Evolutionary conservation across 2,888 invertebrate genomes (phyloP).

Genomic region (Cantharis flavilabris): DNA sequence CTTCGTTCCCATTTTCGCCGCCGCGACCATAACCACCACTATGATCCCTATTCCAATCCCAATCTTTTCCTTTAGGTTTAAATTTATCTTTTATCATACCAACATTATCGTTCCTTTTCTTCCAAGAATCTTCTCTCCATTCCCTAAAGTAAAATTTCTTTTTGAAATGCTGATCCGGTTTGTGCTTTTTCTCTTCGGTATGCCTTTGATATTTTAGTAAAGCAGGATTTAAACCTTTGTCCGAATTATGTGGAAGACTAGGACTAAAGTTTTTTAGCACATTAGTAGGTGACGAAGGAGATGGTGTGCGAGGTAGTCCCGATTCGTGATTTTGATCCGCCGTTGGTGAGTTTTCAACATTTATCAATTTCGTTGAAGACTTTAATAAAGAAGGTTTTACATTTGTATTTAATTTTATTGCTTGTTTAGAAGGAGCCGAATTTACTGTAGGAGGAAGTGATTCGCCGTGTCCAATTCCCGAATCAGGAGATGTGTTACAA

Average conservation of each 20-base stretch:
- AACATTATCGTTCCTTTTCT: slow-evolving; percentile 51
- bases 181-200: slow-evolving; percentile 51
- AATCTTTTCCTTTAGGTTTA: slow-evolving; percentile 74
- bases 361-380: slow-evolving; percentile 55
- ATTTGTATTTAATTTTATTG: slow-evolving; percentile 49
- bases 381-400: slow-evolving; percentile 51
- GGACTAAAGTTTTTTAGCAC: slow-evolving; percentile 50
- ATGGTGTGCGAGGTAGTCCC: slow-evolving; percentile 63
- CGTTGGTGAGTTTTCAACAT: slow-evolving; percentile 58
- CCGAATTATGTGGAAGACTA: slow-evolving; percentile 40
- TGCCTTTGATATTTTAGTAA: slow-evolving; percentile 66
- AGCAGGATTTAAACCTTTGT: slow-evolving; percentile 56
- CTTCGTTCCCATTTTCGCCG: slow-evolving; percentile 19
- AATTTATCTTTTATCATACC: slow-evolving; percentile 64
- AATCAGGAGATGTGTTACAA: slow-evolving; percentile 86
- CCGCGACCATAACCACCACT: slow-evolving; percentile 19
- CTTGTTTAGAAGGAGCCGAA: slow-evolving; percentile 47
- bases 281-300: slow-evolving; percentile 59
- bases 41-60: slow-evolving; percentile 66
- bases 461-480: slow-evolving; percentile 77
- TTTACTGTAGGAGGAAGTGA: slow-evolving; percentile 58
- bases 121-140: slow-evolving; percentile 60
- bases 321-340: slow-evolving; percentile 55
- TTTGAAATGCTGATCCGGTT: slow-evolving; percentile 74
- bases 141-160: slow-evolving; percentile 78